Percentiles rank a stretch among this genome's conserved stretches.
These are phyloP conservation scores for Craseonycteris thonglongyai DNA, from an alignment of 2,113 vertebrate species.

Conservation along the genomic window DNA sequence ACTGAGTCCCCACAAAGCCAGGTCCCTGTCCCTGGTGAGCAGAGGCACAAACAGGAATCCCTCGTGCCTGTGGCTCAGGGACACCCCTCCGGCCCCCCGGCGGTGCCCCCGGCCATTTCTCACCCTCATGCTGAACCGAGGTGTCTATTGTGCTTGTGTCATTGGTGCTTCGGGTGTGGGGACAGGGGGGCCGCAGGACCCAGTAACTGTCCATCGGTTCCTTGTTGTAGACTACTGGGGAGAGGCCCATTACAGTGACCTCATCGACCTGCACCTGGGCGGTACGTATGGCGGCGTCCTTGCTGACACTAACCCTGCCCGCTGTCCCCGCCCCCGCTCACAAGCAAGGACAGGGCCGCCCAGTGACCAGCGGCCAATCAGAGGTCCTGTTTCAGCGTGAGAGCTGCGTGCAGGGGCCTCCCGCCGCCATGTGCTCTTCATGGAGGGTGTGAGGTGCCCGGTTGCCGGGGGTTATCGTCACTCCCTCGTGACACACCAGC, in stretches of 20 bases:
- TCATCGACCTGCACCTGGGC: constrained; percentile 99
- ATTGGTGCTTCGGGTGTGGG: constrained; percentile 56
- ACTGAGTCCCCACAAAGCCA: not conserved
- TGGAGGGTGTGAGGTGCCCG: no score
- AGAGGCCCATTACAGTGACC: constrained; percentile 99
- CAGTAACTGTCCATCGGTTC: constrained; percentile 97
- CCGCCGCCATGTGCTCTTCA: no score
- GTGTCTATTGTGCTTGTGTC: not conserved
- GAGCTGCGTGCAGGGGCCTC: not conserved
- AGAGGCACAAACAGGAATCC: not conserved
- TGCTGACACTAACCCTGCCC: constrained; percentile 77
- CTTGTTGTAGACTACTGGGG: constrained; percentile 99
- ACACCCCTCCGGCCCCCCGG: no score
- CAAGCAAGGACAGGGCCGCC: constrained; percentile 63
- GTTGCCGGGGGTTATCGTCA: no score
- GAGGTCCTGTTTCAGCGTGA: constrained; percentile 81
- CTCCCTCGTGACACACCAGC: no score
- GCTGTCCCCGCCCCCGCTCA: constrained; percentile 73
- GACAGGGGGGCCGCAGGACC: constrained; percentile 57
- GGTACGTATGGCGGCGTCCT: constrained; percentile 97
- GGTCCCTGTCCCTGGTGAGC: not conserved
- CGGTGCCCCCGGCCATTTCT: no score
- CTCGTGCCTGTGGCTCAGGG: not conserved
- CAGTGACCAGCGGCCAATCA: constrained; percentile 69
- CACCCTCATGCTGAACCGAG: not conserved